Evolutionary conservation across 1,140 invertebrate species (phyloP).

Genomic region (Drosophila pandora): DNA sequence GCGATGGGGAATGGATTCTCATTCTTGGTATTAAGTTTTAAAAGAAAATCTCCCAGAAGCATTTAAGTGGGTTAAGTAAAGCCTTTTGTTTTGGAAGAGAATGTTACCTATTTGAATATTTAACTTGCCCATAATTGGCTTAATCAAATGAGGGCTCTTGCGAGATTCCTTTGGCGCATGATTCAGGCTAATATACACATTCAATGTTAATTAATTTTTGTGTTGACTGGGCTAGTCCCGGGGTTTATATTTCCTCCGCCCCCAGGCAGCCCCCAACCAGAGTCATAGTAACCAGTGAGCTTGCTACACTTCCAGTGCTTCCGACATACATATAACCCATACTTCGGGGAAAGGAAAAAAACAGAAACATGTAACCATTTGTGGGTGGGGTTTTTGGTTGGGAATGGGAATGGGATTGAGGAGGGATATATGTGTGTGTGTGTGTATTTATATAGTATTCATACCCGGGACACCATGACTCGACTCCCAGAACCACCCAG

Average conservation of each 20-base stretch:
- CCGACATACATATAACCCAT: conserved; percentile 21
- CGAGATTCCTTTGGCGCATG: conserved; percentile 20
- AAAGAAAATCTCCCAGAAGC: too few species aligned
- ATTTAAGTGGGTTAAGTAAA: too few species aligned
- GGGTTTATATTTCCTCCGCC: neutral
- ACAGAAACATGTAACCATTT: conserved; percentile 3
- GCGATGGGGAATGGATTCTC: neutral
- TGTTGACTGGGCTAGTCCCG: conserved; percentile 12
- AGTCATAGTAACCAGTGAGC: conserved; percentile 26
- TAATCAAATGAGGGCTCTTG: neutral
- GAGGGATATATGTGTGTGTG: neutral
- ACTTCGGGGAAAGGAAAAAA: neutral
- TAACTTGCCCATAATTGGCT: neutral
- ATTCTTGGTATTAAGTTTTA: too few species aligned
- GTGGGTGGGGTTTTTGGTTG: neutral
- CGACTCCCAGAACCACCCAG: neutral
- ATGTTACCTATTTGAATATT: neutral
- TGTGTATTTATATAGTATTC: neutral
- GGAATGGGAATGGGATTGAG: neutral
- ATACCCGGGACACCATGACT: neutral
- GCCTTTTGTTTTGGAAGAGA: neutral
- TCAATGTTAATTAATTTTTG: conserved; percentile 35
- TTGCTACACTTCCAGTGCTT: conserved; percentile 21
- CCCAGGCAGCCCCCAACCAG: neutral
- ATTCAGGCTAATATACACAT: conserved; percentile 38